Conservation (phyloP, 2,113 vertebrate genomes). For the Agapornis roseicollis region DNA sequence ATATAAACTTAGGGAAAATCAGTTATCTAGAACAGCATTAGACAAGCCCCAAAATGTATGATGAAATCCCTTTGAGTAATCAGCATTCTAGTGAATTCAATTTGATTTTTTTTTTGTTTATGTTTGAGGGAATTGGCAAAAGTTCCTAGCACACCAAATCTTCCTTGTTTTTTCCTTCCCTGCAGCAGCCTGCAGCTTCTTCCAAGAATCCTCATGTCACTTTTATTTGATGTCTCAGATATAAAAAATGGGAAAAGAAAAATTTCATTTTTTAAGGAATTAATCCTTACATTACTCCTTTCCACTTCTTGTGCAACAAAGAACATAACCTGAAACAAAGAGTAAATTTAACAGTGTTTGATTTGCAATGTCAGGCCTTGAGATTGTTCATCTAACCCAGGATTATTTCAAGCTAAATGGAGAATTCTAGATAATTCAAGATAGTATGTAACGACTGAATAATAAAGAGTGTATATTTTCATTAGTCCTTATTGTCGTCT, state of each 20-base stretch:
- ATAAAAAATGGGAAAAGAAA: background rate
- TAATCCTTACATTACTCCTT: background rate
- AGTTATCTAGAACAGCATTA: background rate
- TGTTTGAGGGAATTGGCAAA: background rate
- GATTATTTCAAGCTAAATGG: background rate
- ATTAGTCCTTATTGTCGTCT: background rate
- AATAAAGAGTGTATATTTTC: background rate
- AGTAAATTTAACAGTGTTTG: background rate
- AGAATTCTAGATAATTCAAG: background rate
- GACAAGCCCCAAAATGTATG: background rate
- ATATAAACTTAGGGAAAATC: background rate
- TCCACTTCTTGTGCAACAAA: background rate
- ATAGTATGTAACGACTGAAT: background rate
- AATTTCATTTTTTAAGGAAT: background rate
- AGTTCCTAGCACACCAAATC: background rate
- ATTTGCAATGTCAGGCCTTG: background rate
- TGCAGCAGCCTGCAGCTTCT: background rate
- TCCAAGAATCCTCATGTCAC: background rate
- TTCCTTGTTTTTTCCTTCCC: background rate
- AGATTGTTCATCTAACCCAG: background rate
- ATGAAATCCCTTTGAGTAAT: constrained; percentile 1
- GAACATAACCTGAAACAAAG: background rate
- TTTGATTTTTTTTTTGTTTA: background rate
- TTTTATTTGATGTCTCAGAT: background rate
- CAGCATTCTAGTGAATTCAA: background rate